phyloP scores from a whole-genome alignment of 2,113 vertebrate species.

The Lontra canadensis region DNA sequence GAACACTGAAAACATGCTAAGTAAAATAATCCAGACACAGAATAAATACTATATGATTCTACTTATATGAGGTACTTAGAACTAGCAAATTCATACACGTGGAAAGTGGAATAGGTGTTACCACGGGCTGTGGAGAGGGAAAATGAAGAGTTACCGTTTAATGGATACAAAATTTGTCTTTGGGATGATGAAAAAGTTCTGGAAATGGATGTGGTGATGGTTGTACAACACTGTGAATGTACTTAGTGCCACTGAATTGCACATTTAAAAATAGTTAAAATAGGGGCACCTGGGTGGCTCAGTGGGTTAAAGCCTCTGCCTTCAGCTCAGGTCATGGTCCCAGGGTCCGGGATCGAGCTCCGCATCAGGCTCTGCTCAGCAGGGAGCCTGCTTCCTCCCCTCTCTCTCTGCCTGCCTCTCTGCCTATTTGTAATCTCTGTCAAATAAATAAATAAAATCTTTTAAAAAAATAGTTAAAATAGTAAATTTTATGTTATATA shows the following conservation, averaged over 20 bases:
- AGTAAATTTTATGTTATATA: not conserved
- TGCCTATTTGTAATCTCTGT: too few relatives aligned
- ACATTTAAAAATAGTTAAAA: not conserved
- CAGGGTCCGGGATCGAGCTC: too few relatives aligned
- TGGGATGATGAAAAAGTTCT: not conserved
- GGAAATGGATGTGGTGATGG: not conserved
- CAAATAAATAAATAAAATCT: too few relatives aligned
- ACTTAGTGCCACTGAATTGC: not conserved
- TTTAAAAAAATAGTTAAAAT: not conserved
- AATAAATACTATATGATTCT: not conserved
- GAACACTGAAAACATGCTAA: not conserved
- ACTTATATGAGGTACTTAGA: not conserved
- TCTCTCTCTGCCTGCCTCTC: too few relatives aligned
- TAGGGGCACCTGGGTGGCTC: not conserved
- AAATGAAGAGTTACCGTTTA: not conserved
- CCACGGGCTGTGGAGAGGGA: too few relatives aligned
- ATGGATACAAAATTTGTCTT: not conserved
- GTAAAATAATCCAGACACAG: not conserved
- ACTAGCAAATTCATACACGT: not conserved
- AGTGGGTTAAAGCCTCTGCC: too few relatives aligned
- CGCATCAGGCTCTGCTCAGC: too few relatives aligned
- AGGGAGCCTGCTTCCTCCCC: too few relatives aligned
- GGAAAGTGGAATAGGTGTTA: not conserved
- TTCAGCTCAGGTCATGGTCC: too few relatives aligned
- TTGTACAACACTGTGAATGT: not conserved